These are phyloP conservation scores for Cheilosia impressa DNA, from an alignment of 2,888 invertebrate genomes.

Conservation along the genomic window DNA sequence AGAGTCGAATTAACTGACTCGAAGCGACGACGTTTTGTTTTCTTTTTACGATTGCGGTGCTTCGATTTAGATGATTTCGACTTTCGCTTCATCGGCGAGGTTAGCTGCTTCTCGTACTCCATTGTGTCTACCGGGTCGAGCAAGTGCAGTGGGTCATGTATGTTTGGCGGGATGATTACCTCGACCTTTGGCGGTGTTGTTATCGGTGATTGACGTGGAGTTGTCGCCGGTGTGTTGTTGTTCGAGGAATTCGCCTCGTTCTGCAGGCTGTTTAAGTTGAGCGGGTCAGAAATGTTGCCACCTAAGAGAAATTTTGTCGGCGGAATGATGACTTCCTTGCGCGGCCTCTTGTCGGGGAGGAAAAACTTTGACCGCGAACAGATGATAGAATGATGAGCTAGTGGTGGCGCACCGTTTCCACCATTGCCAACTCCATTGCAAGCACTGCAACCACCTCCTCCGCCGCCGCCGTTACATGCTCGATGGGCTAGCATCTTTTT, in stretches of 20 bases:
- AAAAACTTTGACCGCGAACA: conserved; percentile 87
- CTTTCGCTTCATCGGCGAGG: conserved; percentile 87
- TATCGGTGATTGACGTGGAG: conserved; percentile 89
- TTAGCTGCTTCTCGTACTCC: conserved; percentile 92
- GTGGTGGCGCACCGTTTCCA: conserved; percentile 60
- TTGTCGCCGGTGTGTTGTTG: conserved; percentile 92
- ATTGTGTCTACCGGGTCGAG: conserved; percentile 91
- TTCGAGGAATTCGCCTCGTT: conserved; percentile 91
- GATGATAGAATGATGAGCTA: conserved; percentile 77
- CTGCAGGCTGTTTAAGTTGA: conserved; percentile 96
- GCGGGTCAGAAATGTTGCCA: conserved; percentile 97
- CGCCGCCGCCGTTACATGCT: conserved; percentile 53
- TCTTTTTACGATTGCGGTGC: conserved; percentile 88
- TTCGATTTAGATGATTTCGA: conserved; percentile 82
- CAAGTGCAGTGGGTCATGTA: conserved; percentile 95
- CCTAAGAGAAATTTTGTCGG: conserved; percentile 96
- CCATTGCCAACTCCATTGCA: conserved; percentile 63
- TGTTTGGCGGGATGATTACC: conserved; percentile 96
- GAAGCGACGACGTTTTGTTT: conserved; percentile 82
- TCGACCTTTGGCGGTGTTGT: conserved; percentile 89
- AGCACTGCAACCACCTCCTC: conserved; percentile 53
- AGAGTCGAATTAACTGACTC: conserved; percentile 79
- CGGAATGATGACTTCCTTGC: conserved; percentile 91
- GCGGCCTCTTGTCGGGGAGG: conserved; percentile 89
- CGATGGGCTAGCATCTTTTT: conserved; percentile 80